phyloP scores from a whole-genome alignment of 30 jellyfish, hydroid and myxozoan genomes.

The Cassiopea andromeda region DNA sequence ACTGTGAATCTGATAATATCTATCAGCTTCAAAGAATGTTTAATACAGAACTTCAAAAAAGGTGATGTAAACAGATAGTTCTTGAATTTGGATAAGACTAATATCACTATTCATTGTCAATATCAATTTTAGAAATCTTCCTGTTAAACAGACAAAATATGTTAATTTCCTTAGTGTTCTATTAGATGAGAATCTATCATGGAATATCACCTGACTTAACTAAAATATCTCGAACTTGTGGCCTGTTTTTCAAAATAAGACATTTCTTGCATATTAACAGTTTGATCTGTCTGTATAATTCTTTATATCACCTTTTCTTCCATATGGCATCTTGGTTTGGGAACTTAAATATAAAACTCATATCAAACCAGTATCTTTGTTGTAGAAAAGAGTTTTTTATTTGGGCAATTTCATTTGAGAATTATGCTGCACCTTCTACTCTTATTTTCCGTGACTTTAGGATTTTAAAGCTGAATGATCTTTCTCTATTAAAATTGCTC shows the following conservation, averaged over 20 bases:
- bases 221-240: slow-evolving; percentile 9
- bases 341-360: background rate
- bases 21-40: slow-evolving; percentile 38
- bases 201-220: slow-evolving; percentile 17
- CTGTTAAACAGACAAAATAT: background rate
- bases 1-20: slow-evolving; percentile 49
- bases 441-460: background rate
- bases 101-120: slow-evolving; percentile 5
- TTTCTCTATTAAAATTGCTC: background rate
- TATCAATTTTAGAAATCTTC: background rate
- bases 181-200: background rate
- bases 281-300: slow-evolving; percentile 14
- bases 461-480: background rate
- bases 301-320: background rate
- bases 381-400: background rate
- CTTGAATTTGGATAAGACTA: slow-evolving; percentile 17
- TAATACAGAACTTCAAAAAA: background rate
- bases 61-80: slow-evolving; percentile 25
- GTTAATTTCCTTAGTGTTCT: slow-evolving; percentile 1
- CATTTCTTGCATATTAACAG: slow-evolving; percentile 14
- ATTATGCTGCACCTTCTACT: slow-evolving; percentile 3
- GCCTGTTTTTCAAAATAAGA: slow-evolving; percentile 47
- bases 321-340: background rate
- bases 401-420: background rate
- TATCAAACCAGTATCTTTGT: background rate